Evolutionary conservation across 2,888 invertebrate genomes (phyloP).

Genomic region (Clepsis dumicolana): DNA sequence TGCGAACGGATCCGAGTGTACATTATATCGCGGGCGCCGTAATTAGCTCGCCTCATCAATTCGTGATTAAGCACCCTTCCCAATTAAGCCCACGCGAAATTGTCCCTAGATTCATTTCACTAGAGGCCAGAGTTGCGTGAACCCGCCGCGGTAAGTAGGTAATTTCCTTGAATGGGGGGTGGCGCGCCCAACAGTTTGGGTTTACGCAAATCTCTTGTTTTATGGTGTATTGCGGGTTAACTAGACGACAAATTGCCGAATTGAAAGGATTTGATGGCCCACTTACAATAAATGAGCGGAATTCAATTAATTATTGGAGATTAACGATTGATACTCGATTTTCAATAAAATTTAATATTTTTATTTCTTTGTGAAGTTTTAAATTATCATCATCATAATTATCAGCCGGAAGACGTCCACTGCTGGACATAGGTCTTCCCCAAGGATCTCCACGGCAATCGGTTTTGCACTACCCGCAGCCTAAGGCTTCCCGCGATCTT

Average conservation of each 20-base stretch:
- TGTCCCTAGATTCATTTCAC: neutral
- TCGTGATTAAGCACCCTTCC: slow-evolving; percentile 44
- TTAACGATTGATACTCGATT: neutral
- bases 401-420: too few species aligned
- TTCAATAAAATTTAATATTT: too few species aligned
- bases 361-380: too few species aligned
- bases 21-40: slow-evolving; percentile 45
- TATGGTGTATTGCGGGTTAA: slow-evolving; percentile 40
- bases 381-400: too few species aligned
- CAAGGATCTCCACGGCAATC: too few species aligned
- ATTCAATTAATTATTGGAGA: neutral
- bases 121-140: slow-evolving; percentile 14
- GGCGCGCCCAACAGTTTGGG: slow-evolving; percentile 33
- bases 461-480: too few species aligned
- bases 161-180: slow-evolving; percentile 42
- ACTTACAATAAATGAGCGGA: slow-evolving; percentile 3
- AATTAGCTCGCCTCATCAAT: slow-evolving; percentile 51
- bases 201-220: slow-evolving; percentile 44
- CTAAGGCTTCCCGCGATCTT: too few species aligned
- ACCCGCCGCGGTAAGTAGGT: slow-evolving; percentile 32
- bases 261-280: slow-evolving; percentile 16
- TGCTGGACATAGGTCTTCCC: too few species aligned
- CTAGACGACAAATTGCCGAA: slow-evolving; percentile 39
- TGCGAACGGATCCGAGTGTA: slow-evolving; percentile 37
- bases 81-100: neutral